Evolutionary conservation across 2,888 invertebrate species (phyloP).

Genomic region (Eupithecia inturbata): DNA sequence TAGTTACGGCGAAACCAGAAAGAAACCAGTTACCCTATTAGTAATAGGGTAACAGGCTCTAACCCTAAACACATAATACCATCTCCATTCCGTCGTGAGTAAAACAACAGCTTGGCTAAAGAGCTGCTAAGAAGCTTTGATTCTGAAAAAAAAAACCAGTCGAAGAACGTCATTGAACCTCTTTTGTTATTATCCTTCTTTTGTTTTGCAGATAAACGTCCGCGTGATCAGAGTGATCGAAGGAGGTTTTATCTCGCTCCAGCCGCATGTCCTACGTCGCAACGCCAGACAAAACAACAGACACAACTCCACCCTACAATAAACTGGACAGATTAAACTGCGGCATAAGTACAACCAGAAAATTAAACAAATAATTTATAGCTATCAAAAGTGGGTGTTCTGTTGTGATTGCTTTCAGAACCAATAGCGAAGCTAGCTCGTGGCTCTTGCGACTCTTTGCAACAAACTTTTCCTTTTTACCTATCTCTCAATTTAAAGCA

Average conservation of each 20-base stretch:
- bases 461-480: background rate
- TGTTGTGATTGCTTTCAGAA: background rate
- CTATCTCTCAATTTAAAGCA: background rate
- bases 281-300: conserved; percentile 54
- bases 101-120: background rate
- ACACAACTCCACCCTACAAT: conserved; percentile 60
- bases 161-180: background rate
- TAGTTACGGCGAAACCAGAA: no score
- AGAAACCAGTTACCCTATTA: no score
- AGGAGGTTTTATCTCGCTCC: conserved; percentile 71
- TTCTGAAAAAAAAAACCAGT: background rate
- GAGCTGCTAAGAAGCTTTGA: background rate
- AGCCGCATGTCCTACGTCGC: conserved; percentile 70
- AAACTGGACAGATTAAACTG: conserved; percentile 25
- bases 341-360: conserved; percentile 7
- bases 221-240: conserved; percentile 86
- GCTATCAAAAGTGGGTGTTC: background rate
- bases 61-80: background rate
- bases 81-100: background rate
- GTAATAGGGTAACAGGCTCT: background rate
- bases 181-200: background rate
- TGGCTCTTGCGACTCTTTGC: background rate
- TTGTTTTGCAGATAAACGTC: conserved; percentile 84
- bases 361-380: background rate
- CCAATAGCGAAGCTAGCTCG: background rate